Conservation (phyloP, 1,140 invertebrate species). For the Bombus sibiricus region DNA sequence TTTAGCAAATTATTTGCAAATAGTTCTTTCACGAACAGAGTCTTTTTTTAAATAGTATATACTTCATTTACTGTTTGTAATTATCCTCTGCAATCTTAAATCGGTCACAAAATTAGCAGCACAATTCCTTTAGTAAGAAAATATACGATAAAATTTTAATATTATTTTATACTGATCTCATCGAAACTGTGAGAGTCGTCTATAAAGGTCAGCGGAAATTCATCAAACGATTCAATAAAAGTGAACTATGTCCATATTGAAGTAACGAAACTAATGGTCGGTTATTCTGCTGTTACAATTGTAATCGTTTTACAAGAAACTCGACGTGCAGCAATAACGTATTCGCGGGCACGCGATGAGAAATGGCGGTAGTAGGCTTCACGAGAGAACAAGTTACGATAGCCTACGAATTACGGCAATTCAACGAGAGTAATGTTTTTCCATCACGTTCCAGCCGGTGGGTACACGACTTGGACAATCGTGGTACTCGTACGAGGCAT, state of each 20-base stretch:
- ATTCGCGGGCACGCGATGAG: constrained; percentile 22
- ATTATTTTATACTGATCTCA: too few species aligned
- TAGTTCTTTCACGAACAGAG: not conserved
- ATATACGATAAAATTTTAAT: not conserved
- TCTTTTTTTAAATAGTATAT: not conserved
- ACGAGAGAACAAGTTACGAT: constrained; percentile 26
- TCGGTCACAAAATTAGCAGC: too few species aligned
- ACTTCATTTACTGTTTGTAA: too few species aligned
- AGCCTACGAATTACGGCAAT: constrained; percentile 63
- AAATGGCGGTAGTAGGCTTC: constrained; percentile 40
- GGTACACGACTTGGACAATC: constrained; percentile 59
- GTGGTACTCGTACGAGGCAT: constrained; percentile 33
- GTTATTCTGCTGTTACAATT: constrained; percentile 21
- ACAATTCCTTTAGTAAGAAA: not conserved
- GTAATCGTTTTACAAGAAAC: constrained; percentile 22
- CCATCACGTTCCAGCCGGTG: constrained; percentile 55
- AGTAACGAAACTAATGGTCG: not conserved
- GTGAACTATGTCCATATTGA: not conserved
- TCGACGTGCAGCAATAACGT: not conserved
- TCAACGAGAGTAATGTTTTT: constrained; percentile 66
- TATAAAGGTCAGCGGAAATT: not conserved
- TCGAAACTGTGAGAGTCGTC: too few species aligned
- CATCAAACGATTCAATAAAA: not conserved
- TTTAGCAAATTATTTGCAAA: not conserved
- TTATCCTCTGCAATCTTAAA: too few species aligned